Evolutionary conservation across 1,140 invertebrate species (phyloP).

Genomic region (Oedothorax gibbosus): DNA sequence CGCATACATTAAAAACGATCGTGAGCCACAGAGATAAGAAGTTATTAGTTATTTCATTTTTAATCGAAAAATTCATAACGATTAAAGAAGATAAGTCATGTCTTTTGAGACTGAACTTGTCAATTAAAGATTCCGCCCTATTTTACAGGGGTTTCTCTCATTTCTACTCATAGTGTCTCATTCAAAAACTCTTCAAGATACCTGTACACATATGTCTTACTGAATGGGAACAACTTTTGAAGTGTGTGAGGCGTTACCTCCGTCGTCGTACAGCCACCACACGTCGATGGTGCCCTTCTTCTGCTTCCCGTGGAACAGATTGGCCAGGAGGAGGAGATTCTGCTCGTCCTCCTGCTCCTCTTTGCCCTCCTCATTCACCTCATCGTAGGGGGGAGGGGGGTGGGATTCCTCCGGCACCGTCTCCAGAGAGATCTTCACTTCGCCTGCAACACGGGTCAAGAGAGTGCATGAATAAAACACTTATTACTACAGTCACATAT

Average conservation of each 20-base stretch:
- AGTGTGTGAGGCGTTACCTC: conserved; percentile 72
- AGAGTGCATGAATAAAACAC: no score
- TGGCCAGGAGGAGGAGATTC: conserved; percentile 62
- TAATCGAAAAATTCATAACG: no score
- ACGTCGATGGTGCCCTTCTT: conserved; percentile 85
- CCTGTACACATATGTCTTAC: background rate
- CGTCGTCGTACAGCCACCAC: conserved; percentile 98
- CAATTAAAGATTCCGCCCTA: no score
- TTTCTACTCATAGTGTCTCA: no score
- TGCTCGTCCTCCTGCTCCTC: background rate
- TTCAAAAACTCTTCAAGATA: background rate
- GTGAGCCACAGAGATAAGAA: no score
- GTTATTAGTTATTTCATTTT: no score
- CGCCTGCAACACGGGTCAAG: background rate
- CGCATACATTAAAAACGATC: no score
- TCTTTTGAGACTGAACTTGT: no score
- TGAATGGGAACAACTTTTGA: no score
- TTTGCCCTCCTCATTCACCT: background rate
- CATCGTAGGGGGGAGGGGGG: background rate
- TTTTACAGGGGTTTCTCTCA: no score
- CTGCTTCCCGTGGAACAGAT: conserved; percentile 70
- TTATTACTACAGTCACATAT: no score
- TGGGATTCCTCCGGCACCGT: conserved; percentile 34
- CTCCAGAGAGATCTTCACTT: conserved; percentile 27
- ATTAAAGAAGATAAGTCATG: no score